These are phyloP conservation scores for Myrmophylax atrothorax DNA, from an alignment of 2,113 vertebrate genomes.

Conservation along the genomic window DNA sequence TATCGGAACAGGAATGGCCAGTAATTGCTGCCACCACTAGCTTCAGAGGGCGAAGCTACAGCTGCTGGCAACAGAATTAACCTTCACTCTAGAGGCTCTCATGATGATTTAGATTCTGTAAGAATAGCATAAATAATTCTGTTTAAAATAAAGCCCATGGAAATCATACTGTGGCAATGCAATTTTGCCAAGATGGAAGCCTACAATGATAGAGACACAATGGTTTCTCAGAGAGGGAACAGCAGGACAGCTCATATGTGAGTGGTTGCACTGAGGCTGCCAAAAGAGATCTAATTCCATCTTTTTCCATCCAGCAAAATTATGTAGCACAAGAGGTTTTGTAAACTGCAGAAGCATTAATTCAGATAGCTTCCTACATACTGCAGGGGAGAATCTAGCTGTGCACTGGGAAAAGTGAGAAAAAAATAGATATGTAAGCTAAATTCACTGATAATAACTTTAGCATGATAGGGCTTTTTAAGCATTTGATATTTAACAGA, in stretches of 20 bases:
- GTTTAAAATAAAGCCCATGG: constrained; percentile 51
- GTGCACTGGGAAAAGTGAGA: neutral
- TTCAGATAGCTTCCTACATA: constrained; percentile 37
- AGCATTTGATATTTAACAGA: neutral
- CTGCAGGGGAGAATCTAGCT: neutral
- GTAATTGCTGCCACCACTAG: constrained; percentile 11
- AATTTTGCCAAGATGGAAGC: constrained; percentile 45
- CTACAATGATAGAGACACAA: constrained; percentile 30
- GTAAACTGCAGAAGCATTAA: constrained; percentile 37
- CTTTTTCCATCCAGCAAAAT: constrained; percentile 47
- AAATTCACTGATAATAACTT: neutral
- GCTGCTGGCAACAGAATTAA: constrained; percentile 55
- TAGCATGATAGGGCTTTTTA: neutral
- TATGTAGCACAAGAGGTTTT: constrained; percentile 36
- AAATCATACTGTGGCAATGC: constrained; percentile 15
- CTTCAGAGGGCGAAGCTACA: neutral
- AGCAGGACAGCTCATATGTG: constrained; percentile 40
- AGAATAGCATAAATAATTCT: constrained; percentile 60
- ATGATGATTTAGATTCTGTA: constrained; percentile 40
- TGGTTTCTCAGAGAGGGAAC: constrained; percentile 35
- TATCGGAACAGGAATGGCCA: neutral
- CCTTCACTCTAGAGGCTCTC: constrained; percentile 37
- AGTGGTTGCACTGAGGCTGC: constrained; percentile 13
- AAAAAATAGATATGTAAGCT: neutral
- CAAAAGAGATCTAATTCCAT: constrained; percentile 43